Percentiles rank a stretch among this genome's conserved stretches.
Evolutionary conservation across 2,113 vertebrate species (phyloP).

Genomic region (Dascyllus trimaculatus): DNA sequence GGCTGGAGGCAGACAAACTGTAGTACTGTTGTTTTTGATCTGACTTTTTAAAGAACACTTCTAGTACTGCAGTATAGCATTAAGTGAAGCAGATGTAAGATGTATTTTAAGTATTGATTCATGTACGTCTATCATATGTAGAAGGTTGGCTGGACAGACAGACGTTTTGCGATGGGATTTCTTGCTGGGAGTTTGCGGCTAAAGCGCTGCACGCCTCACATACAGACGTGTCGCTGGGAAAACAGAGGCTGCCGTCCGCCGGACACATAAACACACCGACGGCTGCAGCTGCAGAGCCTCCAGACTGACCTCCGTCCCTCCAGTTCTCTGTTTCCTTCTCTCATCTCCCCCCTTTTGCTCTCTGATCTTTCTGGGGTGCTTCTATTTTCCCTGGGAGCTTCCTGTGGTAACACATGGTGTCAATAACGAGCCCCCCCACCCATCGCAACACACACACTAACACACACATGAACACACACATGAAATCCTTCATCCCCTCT

Average conservation of each 20-base stretch:
- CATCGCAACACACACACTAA: conserved; percentile 16
- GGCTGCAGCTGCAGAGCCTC: conserved; percentile 71
- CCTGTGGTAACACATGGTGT: conserved; percentile 83
- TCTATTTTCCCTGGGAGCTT: conserved; percentile 76
- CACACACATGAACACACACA: conserved; percentile 3
- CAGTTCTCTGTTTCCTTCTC: conserved; percentile 38
- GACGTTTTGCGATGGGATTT: conserved; percentile 38
- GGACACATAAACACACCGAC: conserved; percentile 19
- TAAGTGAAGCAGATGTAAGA: conserved; percentile 6
- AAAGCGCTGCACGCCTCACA: conserved; percentile 47
- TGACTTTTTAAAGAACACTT: conserved; percentile 7
- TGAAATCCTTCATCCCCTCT: conserved; percentile 49
- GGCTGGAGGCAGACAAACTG: no score
- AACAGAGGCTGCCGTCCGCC: conserved; percentile 62
- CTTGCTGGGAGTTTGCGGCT: conserved; percentile 55
- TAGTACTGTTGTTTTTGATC: not conserved
- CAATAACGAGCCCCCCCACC: conserved; percentile 73
- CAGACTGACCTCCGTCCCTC: conserved; percentile 51
- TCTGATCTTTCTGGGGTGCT: conserved; percentile 75
- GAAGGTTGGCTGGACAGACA: not conserved
- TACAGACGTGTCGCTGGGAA: conserved; percentile 62
- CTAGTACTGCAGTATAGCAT: not conserved
- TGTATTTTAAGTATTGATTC: conserved; percentile 24
- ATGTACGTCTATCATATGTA: not conserved
- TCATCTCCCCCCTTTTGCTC: conserved; percentile 53